Base-by-base conservation (phyloP, 2,797 vertebrate genomes). In the Poliocrania exsul region DNA sequence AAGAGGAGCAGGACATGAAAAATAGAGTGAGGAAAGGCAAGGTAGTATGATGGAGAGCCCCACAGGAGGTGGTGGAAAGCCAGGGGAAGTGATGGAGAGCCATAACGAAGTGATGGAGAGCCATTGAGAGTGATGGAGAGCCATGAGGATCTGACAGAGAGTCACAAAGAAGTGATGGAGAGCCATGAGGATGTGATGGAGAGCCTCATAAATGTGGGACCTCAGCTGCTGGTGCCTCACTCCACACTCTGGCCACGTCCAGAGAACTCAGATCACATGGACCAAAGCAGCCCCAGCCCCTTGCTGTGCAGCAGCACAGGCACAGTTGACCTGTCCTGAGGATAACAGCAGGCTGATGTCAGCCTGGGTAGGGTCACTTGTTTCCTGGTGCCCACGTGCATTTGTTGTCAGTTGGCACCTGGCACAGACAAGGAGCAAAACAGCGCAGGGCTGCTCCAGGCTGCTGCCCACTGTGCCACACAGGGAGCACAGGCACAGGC, bases 381-480 rank as follows among this genome's bases (percentile, higher is more conserved):
- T 78, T 5, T 50, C 54, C 44, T 0, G 1, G 18, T 31, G 25
- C 51, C 58, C 53, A 6, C 0, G 7, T 40, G 66, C 6, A 1
- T 47, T 38, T 64, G 20, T 38, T 67, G 60, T 75, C 53, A 15
- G 24, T 2, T 62, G 53, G 62, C 61, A 57, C 6, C 56, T 25
- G 14, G 29, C 82, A 58, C 11, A 47, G 47, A 57, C 82, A 38
- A 53, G 49, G 21, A 57, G 35, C 16, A 42, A 46, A 28, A 46
- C 4, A 1, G 47, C 5, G 0, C 0, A 1, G 26, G 38, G 47
- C 53, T 81, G 33, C 42, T 56, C 29, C 0, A 0, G 58, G 20
- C n/a, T 31, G 50, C 54, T 54, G 58, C 71, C 58, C 3, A 0
- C 86, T 3, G 49, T 77, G 46, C 49, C 31, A 13, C 0, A 0